Percentiles rank a stretch among this genome's conserved stretches.
Evolutionary conservation across 2,888 invertebrate genomes (phyloP).

Genomic region (Acrocyrtus sp.): DNA sequence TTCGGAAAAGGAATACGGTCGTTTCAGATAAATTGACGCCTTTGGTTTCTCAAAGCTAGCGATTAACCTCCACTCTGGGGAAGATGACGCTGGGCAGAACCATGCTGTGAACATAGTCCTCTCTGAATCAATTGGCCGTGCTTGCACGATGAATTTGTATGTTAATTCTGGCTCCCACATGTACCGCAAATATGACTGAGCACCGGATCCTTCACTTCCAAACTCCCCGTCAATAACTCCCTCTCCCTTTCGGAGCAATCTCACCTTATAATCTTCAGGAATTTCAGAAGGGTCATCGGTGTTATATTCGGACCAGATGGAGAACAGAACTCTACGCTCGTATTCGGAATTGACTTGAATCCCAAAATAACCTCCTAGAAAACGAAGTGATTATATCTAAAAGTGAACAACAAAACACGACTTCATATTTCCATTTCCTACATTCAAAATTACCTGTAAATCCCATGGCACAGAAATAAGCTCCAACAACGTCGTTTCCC

Average conservation of each 20-base stretch:
- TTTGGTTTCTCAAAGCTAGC: constrained; percentile 57
- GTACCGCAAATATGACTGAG: constrained; percentile 54
- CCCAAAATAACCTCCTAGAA: constrained; percentile 61
- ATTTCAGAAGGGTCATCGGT: constrained; percentile 55
- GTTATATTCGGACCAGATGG: constrained; percentile 57
- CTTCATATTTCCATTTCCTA: neutral
- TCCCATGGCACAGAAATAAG: constrained; percentile 59
- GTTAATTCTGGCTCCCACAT: constrained; percentile 55
- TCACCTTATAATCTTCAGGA: constrained; percentile 58
- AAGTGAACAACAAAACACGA: neutral
- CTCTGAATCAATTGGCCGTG: constrained; percentile 46
- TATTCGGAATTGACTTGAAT: constrained; percentile 57
- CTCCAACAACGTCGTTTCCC: constrained; percentile 51
- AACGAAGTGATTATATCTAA: neutral
- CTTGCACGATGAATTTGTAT: constrained; percentile 47
- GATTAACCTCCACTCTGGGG: constrained; percentile 51
- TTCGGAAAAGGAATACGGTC: constrained; percentile 57
- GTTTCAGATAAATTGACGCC: constrained; percentile 39
- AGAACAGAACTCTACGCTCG: constrained; percentile 57
- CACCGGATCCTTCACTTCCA: constrained; percentile 60
- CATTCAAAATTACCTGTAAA: constrained; percentile 19
- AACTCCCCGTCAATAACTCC: constrained; percentile 58
- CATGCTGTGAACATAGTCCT: constrained; percentile 56
- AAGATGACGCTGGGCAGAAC: constrained; percentile 42
- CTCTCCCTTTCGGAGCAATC: constrained; percentile 45